Conservation (phyloP, 2,888 invertebrate genomes). For the Tachina fera region DNA sequence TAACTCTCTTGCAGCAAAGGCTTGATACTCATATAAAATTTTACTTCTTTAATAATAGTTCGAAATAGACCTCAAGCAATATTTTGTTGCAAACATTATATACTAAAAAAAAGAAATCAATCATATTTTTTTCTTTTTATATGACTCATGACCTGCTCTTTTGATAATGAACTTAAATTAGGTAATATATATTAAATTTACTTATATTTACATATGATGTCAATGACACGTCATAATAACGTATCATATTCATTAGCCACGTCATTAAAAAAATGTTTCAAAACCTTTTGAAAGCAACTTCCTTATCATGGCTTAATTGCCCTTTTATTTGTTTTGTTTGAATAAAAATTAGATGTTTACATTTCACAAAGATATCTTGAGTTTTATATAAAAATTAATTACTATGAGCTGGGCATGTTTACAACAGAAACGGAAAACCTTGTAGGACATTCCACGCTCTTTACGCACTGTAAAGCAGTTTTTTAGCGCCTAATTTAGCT, state of each 20-base stretch:
- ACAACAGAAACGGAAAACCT: conserved; percentile 1
- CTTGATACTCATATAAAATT: too few relatives aligned
- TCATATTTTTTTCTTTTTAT: not conserved
- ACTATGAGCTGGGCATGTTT: not conserved
- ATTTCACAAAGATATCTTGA: not conserved
- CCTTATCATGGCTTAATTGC: not conserved
- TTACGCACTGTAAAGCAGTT: too few relatives aligned
- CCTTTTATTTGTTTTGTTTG: not conserved
- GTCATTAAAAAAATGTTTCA: not conserved
- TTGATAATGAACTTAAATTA: not conserved
- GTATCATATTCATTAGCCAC: too few relatives aligned
- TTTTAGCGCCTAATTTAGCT: too few relatives aligned
- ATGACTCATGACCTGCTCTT: not conserved
- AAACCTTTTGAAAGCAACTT: not conserved
- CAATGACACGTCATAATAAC: not conserved
- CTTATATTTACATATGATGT: not conserved
- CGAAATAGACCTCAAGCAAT: too few relatives aligned
- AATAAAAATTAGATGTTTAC: not conserved
- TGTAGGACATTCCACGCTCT: not conserved
- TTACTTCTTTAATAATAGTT: too few relatives aligned
- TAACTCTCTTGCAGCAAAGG: too few relatives aligned
- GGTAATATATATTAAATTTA: not conserved
- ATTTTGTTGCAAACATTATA: too few relatives aligned
- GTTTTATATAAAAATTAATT: not conserved
- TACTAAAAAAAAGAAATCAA: not conserved